Evolutionary conservation across 2,113 vertebrate genomes (phyloP), one percentile per base, ranked within the genome.

Genomic region (Neogobius melanostomus): DNA sequence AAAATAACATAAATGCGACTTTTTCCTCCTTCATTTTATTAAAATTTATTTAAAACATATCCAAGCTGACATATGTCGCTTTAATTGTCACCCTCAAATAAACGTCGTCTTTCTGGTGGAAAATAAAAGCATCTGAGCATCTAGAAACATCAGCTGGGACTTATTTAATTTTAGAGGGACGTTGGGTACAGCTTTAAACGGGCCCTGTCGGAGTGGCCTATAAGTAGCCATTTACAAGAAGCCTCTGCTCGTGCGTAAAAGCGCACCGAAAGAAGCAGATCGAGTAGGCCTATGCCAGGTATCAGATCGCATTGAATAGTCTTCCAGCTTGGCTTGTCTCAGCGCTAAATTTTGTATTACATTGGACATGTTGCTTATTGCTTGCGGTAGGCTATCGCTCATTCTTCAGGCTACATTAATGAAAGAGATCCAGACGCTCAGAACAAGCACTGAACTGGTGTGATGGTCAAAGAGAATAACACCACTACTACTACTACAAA

Each of bases 11-110:
- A 44, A 84, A 82, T 68, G 56, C 63, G 68, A 76, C 79, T 79
- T 62, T 79, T 82, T 75, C 81, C 67, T 82, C 63, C 68, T 82
- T 85, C 67, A 74, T 67, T 82, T 83, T 87, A 88, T 82, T 81
- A 12, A 64, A 81, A 10, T 80, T 76, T 78, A 52, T 71, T 74
- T 46, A 52, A 60, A 61, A 61, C 67, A 45, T 75, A 68, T 44
- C 69, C 46, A 47, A 15, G n/a, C 66, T 66, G 64, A 77, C 54
- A 66, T 72, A 59, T 59, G 51, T 74, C 14, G 69, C 60, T 74
- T 81, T 71, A 80, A 69, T 64, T 69, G 61, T 70, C 66, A 72
- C 17, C 46, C 59, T 54, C 73, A 72, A 73, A 73, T 76, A 69
- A 74, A 85, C 73, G 46, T 82, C 51, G 56, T 76, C 72, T 75